Conservation (phyloP, 1,140 invertebrate genomes). For the Polyergus mexicanus region DNA sequence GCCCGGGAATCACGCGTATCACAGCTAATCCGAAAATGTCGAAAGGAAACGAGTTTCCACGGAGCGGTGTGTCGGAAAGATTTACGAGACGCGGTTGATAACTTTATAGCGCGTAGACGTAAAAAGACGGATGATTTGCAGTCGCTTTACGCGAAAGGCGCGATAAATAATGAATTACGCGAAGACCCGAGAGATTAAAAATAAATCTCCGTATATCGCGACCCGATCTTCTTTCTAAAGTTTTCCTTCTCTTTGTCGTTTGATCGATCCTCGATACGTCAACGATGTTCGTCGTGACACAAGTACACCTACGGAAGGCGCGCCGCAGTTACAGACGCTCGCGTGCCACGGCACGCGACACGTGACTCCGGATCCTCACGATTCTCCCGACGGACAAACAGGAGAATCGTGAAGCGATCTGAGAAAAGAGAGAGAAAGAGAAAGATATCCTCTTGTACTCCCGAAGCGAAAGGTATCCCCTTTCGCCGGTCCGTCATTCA, state of each 20-base stretch:
- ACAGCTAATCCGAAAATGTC: constrained; percentile 43
- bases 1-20: constrained; percentile 26
- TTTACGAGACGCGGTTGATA: constrained; percentile 32
- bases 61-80: neutral
- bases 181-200: constrained; percentile 17
- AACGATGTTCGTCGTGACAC: constrained; percentile 44
- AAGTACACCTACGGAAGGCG: constrained; percentile 11
- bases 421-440: constrained; percentile 61
- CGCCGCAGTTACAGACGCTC: constrained; percentile 65
- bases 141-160: neutral
- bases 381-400: constrained; percentile 31
- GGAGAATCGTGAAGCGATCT: constrained; percentile 72
- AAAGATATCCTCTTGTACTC: constrained; percentile 25
- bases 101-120: neutral
- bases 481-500: constrained; percentile 67
- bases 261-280: constrained; percentile 44
- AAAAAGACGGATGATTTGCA: constrained; percentile 38
- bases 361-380: constrained; percentile 65
- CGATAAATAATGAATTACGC: constrained; percentile 10
- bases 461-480: constrained; percentile 71
- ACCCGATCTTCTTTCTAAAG: neutral
- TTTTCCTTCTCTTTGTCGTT: neutral
- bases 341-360: constrained; percentile 82
- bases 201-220: constrained; percentile 15
- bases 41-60: neutral